phyloP scores from a whole-genome alignment of 2,888 invertebrate genomes.

The Sesia apiformis region DNA sequence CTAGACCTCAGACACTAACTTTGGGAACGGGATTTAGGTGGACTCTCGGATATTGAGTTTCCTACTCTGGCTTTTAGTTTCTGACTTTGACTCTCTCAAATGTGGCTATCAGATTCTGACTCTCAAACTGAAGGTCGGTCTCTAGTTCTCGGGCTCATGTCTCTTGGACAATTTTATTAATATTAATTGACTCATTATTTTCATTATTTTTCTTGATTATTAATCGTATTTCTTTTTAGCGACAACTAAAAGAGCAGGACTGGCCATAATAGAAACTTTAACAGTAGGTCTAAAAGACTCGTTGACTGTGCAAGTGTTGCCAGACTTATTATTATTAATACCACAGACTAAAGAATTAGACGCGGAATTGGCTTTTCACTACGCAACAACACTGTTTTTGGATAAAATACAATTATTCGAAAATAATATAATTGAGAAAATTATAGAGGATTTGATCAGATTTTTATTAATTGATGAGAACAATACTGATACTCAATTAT shows the following conservation, averaged over 20 bases:
- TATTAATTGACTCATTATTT: no score
- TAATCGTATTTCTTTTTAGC: conserved; percentile 23
- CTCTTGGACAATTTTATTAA: no score
- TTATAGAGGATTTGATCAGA: conserved; percentile 10
- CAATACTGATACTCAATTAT: neutral
- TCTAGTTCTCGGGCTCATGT: no score
- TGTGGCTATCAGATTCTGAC: no score
- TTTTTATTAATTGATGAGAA: conserved; percentile 1
- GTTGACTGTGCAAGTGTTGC: conserved; percentile 24
- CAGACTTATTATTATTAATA: conserved; percentile 20
- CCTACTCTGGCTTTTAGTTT: no score
- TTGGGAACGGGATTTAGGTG: no score
- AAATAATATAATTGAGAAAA: conserved; percentile 7
- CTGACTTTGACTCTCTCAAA: no score
- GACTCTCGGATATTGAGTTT: no score
- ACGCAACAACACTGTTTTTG: conserved; percentile 19
- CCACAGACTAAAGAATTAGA: conserved; percentile 17
- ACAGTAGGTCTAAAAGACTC: conserved; percentile 27
- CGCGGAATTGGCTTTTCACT: conserved; percentile 18
- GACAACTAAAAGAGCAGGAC: conserved; percentile 19
- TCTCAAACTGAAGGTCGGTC: no score
- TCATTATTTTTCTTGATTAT: no score
- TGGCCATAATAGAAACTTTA: conserved; percentile 29
- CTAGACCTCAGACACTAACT: no score
- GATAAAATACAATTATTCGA: conserved; percentile 36